These are phyloP conservation scores for Boloria euphrosyne DNA, from an alignment of 2,888 invertebrate species.

Conservation along the genomic window DNA sequence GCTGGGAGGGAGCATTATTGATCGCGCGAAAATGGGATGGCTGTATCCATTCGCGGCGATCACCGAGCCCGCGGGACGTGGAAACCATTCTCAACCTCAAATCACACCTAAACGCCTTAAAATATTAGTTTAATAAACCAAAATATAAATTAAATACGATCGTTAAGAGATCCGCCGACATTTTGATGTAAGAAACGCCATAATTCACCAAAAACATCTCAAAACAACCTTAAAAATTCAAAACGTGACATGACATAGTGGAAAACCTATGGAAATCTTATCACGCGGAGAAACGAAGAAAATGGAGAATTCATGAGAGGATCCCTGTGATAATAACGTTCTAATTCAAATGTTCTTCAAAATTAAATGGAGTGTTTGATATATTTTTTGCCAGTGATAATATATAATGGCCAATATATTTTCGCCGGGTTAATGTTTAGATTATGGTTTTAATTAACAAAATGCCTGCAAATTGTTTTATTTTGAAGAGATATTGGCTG, in stretches of 20 bases:
- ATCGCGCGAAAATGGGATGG: constrained; percentile 81
- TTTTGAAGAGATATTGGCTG: constrained; percentile 64
- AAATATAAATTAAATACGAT: constrained; percentile 48
- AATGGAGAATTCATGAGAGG: constrained; percentile 23
- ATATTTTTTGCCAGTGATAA: constrained; percentile 40
- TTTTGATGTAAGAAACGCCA: constrained; percentile 41
- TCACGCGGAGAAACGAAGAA: constrained; percentile 31
- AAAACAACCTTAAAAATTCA: constrained; percentile 49
- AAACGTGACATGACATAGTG: constrained; percentile 51
- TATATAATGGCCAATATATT: constrained; percentile 64
- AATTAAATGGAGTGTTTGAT: constrained; percentile 28
- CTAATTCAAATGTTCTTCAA: constrained; percentile 3
- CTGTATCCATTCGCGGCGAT: constrained; percentile 77
- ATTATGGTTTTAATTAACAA: constrained; percentile 60
- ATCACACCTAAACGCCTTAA: constrained; percentile 69
- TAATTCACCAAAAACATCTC: constrained; percentile 32
- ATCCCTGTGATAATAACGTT: constrained; percentile 1
- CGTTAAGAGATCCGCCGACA: constrained; percentile 40
- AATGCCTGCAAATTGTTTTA: constrained; percentile 60
- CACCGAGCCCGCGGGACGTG: constrained; percentile 75
- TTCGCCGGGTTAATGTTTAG: constrained; percentile 62
- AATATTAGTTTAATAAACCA: constrained; percentile 56
- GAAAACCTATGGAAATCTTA: constrained; percentile 43
- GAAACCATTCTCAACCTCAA: constrained; percentile 68
- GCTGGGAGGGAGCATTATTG: constrained; percentile 83